Conservation (phyloP, 2,888 invertebrate genomes). For the Cephus pulcher region DNA sequence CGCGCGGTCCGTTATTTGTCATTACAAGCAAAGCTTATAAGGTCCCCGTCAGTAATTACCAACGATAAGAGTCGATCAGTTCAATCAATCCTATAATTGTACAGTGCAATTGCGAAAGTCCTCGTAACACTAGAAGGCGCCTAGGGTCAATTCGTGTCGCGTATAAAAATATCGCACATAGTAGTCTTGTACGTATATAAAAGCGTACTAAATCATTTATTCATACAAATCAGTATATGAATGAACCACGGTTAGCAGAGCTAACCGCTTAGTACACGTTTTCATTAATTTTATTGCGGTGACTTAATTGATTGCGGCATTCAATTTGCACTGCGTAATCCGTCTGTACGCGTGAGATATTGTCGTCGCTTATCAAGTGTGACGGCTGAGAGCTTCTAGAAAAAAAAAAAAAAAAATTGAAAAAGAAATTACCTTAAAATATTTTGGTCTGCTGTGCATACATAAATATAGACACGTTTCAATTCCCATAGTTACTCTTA, state of each 20-base stretch:
- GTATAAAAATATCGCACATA: neutral
- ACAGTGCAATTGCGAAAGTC: neutral
- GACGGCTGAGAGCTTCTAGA: neutral
- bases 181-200: neutral
- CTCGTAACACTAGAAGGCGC: neutral
- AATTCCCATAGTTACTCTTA: neutral
- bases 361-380: neutral
- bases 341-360: neutral
- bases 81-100: neutral
- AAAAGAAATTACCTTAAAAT: neutral
- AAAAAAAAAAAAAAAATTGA: no score
- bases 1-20: neutral
- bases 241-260: neutral
- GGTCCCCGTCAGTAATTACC: neutral
- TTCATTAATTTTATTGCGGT: constrained; percentile 44
- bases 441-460: neutral
- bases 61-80: neutral
- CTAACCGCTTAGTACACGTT: neutral
- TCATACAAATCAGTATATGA: neutral
- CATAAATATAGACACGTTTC: neutral
- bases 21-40: neutral
- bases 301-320: constrained; percentile 47
- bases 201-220: neutral
- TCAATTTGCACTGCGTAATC: constrained; percentile 42
- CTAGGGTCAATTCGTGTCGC: neutral